Evolutionary conservation across 2,888 invertebrate species (phyloP).

Genomic region (Drymonia ruficornis): DNA sequence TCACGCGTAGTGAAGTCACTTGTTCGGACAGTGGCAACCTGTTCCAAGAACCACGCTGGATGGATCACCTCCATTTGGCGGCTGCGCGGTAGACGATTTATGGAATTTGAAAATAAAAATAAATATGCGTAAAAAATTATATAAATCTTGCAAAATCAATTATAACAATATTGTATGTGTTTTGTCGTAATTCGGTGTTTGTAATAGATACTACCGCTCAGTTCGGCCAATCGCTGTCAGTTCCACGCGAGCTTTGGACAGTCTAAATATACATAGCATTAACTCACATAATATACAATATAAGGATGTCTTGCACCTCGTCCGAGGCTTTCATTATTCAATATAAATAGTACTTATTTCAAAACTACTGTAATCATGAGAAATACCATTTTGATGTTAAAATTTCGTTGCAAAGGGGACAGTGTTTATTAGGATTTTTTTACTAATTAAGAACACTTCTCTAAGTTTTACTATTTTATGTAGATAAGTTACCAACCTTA

Average conservation of each 20-base stretch:
- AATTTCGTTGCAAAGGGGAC: conserved; percentile 79
- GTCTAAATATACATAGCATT: conserved; percentile 63
- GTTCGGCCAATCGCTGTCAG: conserved; percentile 47
- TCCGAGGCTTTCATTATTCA: conserved; percentile 74
- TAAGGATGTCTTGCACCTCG: conserved; percentile 63
- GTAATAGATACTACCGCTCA: conserved; percentile 41
- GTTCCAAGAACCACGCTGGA: conserved; percentile 39
- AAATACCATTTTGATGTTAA: conserved; percentile 73
- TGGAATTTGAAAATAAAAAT: conserved; percentile 35
- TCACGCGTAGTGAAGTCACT: conserved; percentile 2
- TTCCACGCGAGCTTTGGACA: conserved; percentile 58
- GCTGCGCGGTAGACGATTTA: conserved; percentile 46
- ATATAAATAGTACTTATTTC: conserved; percentile 80
- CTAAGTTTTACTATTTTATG: no score
- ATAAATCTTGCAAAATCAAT: conserved; percentile 37
- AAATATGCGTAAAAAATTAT: conserved; percentile 36
- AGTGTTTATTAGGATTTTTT: conserved; percentile 29
- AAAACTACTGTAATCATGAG: conserved; percentile 77
- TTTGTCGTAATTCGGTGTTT: conserved; percentile 43
- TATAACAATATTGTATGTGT: conserved; percentile 46
- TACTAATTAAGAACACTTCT: no score
- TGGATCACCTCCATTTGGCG: conserved; percentile 45
- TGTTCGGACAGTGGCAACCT: conserved; percentile 7
- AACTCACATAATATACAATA: conserved; percentile 59
- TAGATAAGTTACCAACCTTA: no score